A percentile compares a stretch with the other conserved stretches of the same genome.
Evolutionary conservation across 2,113 vertebrate species (phyloP).

Genomic region (Gorsachius goisagi): DNA sequence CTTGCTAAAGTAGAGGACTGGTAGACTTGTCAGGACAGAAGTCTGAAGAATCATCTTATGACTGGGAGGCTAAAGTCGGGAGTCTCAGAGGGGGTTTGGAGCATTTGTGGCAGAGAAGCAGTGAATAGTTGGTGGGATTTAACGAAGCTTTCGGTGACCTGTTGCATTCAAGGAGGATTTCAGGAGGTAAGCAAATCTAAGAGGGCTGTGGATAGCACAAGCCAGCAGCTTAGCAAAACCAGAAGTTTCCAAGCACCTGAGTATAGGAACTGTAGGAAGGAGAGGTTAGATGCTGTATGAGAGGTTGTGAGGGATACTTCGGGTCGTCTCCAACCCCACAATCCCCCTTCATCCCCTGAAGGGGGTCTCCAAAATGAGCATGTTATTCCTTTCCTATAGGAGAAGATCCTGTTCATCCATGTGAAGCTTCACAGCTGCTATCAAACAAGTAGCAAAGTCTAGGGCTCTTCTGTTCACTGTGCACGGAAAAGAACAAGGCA

Average conservation of each 20-base stretch:
- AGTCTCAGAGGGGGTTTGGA: background rate
- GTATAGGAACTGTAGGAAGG: background rate
- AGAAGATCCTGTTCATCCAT: background rate
- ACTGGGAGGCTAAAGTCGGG: background rate
- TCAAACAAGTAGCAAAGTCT: background rate
- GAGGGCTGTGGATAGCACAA: background rate
- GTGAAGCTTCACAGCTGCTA: background rate
- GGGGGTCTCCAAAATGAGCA: background rate
- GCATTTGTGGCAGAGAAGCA: background rate
- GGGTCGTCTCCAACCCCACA: background rate
- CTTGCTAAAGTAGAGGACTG: background rate
- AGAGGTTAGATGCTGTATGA: background rate
- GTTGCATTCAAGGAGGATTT: background rate
- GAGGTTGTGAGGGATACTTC: background rate
- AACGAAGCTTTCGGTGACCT: background rate
- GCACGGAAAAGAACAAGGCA: background rate
- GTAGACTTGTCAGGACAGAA: background rate
- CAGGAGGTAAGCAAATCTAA: background rate
- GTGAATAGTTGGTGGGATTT: background rate
- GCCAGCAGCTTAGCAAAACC: background rate
- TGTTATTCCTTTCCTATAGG: background rate
- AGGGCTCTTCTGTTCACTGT: background rate
- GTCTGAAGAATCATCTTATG: background rate
- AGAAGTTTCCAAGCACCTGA: background rate
- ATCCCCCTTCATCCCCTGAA: background rate